Base-by-base conservation (phyloP, 2,113 vertebrate genomes). In the Dipodomys stephensi region DNA sequence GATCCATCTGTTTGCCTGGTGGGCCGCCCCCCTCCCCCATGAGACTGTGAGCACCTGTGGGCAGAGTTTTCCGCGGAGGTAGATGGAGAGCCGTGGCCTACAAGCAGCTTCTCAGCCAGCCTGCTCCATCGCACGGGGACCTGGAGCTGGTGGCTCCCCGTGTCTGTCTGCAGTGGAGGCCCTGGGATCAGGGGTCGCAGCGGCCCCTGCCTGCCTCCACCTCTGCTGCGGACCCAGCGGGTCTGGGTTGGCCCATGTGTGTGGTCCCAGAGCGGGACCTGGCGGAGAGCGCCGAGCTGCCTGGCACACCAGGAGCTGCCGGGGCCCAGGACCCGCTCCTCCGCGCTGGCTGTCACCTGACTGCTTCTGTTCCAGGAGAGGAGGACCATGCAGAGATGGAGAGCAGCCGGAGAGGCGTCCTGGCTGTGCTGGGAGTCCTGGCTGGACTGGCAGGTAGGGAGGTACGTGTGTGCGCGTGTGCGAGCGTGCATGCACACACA, bases 381-480 rank as follows among this genome's bases (percentile, higher is more conserved):
- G 35, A 78, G 28, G 91, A 68, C 2, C 71, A 94, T 93, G 88
- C 4, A 12, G 87, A 81, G 80, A 96, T 97, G 97, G 88, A 65
- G 25, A 32, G 72, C 46, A 0, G 81, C n/a, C 19, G 89, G 72
- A 22, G 0, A 16, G 87, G 72, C 1, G 0, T 91, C 28, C 62
- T 20, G 53, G 77, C 57, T 0, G 0, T 19, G 8, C 83, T 97
- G 83, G 53, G 62, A 12, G 0, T 92, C 81, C 81, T 96, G 95
- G 72, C 86, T 13, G 80, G 53, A 32, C 77, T 96, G 35, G 44
- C 96, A 96, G 96, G 97, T 96, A 94, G 25, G 90, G 28, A 1
- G 4, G 0, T 12, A 20, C 57, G 32, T 7, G 0, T 39, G 39
- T 39, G 39, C 6, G 39, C 6, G 39, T 39, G 39, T 39, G 39